A percentile compares a stretch with the other conserved stretches of the same genome.
Evolutionary conservation across 2,888 invertebrate genomes (phyloP).

Genomic region (Microdon myrmicae): DNA sequence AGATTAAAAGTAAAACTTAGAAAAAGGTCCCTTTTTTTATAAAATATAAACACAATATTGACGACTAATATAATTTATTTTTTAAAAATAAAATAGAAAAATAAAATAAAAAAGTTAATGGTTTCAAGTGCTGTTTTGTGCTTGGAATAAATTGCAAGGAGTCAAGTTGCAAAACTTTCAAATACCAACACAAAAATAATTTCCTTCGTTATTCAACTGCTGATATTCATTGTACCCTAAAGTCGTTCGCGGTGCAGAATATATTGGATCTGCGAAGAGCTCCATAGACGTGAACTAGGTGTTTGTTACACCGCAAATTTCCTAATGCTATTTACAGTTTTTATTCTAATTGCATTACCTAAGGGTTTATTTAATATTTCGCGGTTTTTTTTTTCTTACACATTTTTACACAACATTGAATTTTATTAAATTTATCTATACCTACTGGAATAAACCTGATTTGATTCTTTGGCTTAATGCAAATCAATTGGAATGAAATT

Average conservation of each 20-base stretch:
- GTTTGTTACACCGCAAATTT: neutral
- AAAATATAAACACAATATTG: neutral
- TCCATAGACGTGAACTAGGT: neutral
- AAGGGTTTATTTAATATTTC: neutral
- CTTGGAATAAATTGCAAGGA: slow-evolving; percentile 6
- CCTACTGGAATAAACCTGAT: too few species aligned
- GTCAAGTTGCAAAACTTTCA: slow-evolving; percentile 51
- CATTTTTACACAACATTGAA: slow-evolving; percentile 23
- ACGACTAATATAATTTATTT: too few species aligned
- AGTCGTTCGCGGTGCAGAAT: too few species aligned
- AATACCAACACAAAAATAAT: slow-evolving; percentile 31
- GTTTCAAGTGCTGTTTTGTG: slow-evolving; percentile 41
- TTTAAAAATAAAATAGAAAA: neutral
- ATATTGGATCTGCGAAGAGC: too few species aligned
- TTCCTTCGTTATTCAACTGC: slow-evolving; percentile 1
- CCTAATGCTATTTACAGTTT: slow-evolving; percentile 1
- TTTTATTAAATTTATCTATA: slow-evolving; percentile 1
- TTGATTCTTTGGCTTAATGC: slow-evolving; percentile 6
- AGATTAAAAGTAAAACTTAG: too few species aligned
- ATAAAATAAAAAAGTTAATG: slow-evolving; percentile 7
- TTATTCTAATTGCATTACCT: slow-evolving; percentile 9
- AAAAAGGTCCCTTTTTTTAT: too few species aligned
- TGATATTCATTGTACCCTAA: neutral
- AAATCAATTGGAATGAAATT: neutral
- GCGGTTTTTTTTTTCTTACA: slow-evolving; percentile 11